These are phyloP conservation scores for Acronicta aceris DNA, from an alignment of 2,888 invertebrate genomes.

Conservation along the genomic window DNA sequence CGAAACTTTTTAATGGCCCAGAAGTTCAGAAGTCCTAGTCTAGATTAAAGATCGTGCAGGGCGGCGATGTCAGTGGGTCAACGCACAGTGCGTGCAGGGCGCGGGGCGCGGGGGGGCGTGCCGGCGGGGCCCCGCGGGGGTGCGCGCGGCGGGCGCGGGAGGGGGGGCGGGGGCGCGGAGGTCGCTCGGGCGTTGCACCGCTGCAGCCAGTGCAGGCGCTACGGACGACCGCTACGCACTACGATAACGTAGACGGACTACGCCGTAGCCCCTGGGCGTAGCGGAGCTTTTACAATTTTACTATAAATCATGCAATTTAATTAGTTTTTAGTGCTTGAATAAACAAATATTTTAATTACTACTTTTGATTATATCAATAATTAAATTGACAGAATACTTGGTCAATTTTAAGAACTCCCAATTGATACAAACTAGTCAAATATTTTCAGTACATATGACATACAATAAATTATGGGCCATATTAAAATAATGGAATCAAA, in stretches of 20 bases:
- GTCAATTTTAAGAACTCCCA: conserved; percentile 14
- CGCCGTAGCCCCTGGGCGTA: conserved; percentile 66
- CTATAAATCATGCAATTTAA: conserved; percentile 37
- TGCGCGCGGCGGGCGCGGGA: conserved; percentile 55
- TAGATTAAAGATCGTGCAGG: conserved; percentile 87
- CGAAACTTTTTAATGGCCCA: conserved; percentile 58
- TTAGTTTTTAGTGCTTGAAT: conserved; percentile 18
- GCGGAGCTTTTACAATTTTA: conserved; percentile 43
- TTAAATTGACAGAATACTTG: conserved; percentile 10
- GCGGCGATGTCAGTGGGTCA: conserved; percentile 87
- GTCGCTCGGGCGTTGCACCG: conserved; percentile 83
- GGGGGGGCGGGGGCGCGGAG: conserved; percentile 41
- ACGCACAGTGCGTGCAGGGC: conserved; percentile 85
- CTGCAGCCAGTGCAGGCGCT: conserved; percentile 81
- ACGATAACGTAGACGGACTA: conserved; percentile 67
- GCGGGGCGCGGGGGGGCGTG: conserved; percentile 62
- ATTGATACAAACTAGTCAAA: conserved; percentile 6
- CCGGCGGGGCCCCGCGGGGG: conserved; percentile 40
- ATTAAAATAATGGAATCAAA: conserved; percentile 50
- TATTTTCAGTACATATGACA: conserved; percentile 24
- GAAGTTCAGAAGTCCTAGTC: conserved; percentile 72
- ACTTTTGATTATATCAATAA: conserved; percentile 6
- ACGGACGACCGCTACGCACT: conserved; percentile 74
- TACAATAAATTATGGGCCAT: conserved; percentile 33
- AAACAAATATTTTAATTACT: conserved; percentile 1